Percentiles rank a stretch among this genome's conserved stretches.
Evolutionary conservation across 2,113 vertebrate species (phyloP).

Genomic region (Brienomyrus brachyistius): DNA sequence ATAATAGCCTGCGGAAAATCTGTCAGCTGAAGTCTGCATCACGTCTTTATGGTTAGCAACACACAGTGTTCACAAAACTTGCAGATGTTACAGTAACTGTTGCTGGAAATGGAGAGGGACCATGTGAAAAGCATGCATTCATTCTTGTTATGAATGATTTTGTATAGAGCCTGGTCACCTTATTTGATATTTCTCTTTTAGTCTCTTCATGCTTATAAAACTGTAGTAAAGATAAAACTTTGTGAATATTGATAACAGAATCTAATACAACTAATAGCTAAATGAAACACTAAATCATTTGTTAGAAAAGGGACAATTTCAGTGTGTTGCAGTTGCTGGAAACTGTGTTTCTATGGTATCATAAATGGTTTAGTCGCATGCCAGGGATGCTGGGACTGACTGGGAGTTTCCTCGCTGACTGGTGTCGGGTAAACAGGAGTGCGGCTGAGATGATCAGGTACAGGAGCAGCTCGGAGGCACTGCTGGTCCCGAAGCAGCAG

Average conservation of each 20-base stretch:
- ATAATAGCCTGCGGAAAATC: not conserved
- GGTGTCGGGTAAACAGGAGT: not conserved
- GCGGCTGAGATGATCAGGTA: not conserved
- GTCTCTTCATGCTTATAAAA: not conserved
- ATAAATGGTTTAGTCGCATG: not conserved
- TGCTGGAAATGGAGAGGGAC: not conserved
- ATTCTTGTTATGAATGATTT: not conserved
- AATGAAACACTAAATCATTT: not conserved
- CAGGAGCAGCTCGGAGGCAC: not conserved
- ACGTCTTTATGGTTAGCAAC: not conserved
- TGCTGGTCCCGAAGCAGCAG: not conserved
- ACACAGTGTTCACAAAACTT: not conserved
- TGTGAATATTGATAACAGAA: not conserved
- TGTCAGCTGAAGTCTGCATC: not conserved
- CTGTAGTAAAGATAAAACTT: not conserved
- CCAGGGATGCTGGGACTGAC: not conserved
- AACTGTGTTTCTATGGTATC: not conserved
- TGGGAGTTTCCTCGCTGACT: not conserved
- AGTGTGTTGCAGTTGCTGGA: not conserved
- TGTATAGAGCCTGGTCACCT: not conserved
- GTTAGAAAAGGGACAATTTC: not conserved
- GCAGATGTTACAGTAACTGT: not conserved
- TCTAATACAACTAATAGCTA: not conserved
- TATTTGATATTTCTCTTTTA: not conserved
- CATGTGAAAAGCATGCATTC: not conserved